Percentiles rank a stretch among this genome's conserved stretches.
Evolutionary conservation across 2,888 invertebrate genomes (phyloP).

Genomic region (Alloscopus bannaensis): DNA sequence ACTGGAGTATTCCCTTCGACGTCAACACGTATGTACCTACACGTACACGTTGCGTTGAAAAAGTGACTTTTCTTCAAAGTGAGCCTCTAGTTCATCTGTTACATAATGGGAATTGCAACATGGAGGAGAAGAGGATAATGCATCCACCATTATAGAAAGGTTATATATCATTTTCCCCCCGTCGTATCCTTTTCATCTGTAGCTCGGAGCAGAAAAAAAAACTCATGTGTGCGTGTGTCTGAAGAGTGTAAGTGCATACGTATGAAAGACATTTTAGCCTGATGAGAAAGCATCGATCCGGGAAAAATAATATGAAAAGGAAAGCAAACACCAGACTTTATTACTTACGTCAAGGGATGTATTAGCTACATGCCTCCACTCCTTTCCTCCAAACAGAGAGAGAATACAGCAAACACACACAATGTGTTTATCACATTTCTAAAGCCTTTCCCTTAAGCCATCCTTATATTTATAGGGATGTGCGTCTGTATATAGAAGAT

Average conservation of each 20-base stretch:
- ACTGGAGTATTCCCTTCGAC: not conserved
- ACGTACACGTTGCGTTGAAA: too few species aligned
- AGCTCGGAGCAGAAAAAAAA: constrained; percentile 41
- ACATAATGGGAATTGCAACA: constrained; percentile 7
- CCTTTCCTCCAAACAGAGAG: too few species aligned
- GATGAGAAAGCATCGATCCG: constrained; percentile 73
- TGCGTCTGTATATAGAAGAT: not conserved
- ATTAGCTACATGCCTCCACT: constrained; percentile 33
- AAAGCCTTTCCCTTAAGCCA: too few species aligned
- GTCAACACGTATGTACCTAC: not conserved
- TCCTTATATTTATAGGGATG: too few species aligned
- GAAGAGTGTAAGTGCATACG: constrained; percentile 32
- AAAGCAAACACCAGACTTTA: constrained; percentile 60
- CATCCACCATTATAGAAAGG: not conserved
- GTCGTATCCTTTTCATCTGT: constrained; percentile 22
- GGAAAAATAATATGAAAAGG: constrained; percentile 64
- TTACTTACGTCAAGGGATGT: constrained; percentile 45
- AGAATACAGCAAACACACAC: constrained; percentile 4
- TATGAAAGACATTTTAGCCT: constrained; percentile 71
- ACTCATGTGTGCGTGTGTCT: constrained; percentile 30
- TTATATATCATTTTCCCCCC: not conserved
- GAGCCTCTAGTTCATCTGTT: too few species aligned
- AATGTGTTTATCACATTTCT: too few species aligned
- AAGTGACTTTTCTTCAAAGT: too few species aligned
- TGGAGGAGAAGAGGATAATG: not conserved